Base-by-base conservation (phyloP, 1,140 invertebrate genomes). In the Medauroidea extradentata region DNA sequence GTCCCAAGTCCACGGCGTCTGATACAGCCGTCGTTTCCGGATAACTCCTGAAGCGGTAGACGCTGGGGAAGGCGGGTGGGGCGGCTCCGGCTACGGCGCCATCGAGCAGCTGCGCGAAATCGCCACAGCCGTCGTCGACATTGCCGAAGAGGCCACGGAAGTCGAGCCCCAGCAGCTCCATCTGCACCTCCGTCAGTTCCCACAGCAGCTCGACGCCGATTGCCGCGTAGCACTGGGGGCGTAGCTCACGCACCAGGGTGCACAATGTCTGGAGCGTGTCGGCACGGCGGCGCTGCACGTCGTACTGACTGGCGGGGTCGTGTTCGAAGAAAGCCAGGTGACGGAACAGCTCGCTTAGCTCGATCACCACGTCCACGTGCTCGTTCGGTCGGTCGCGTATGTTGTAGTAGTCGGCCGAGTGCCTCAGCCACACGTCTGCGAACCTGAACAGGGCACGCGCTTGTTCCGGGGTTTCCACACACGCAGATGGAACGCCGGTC, bases 331-430 rank as follows among this genome's bases (percentile, higher is more conserved):
- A 84, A 2, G 85, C 80, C 39, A 90, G 70, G 64, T 80, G 78
- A 67, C 86, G 84, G 66, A 83, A 90, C 1, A 88, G 68, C 61
- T 83, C 80, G 57, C 85, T 87, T 29, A 85, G 76, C 71, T 89
- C 86, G 62, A 87, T 77, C 1, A 83, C 78, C 44, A 86, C 78
- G 56, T 87, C 82, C 46, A 88, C 81, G 67, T 87, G 84, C 64
- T 89, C 84, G 42, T 82, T 78, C 9, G 87, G 85, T 68, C 83
- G 80, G 60, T 85, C 81, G 65, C 88, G 80, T 16, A 89, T 73
- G 11, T 79, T 82, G 67, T 88, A 90, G 71, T 81, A 88, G 46
- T 79, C 73, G 63, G 85, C 84, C 0, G 83, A 83, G 42, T 76
- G 73, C 70, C 82, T 83, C 9, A 90, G 64, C 80, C 82, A 87